These are phyloP conservation scores for Megalurothrips usitatus DNA, from an alignment of 2,888 invertebrate genomes.

Conservation along the genomic window DNA sequence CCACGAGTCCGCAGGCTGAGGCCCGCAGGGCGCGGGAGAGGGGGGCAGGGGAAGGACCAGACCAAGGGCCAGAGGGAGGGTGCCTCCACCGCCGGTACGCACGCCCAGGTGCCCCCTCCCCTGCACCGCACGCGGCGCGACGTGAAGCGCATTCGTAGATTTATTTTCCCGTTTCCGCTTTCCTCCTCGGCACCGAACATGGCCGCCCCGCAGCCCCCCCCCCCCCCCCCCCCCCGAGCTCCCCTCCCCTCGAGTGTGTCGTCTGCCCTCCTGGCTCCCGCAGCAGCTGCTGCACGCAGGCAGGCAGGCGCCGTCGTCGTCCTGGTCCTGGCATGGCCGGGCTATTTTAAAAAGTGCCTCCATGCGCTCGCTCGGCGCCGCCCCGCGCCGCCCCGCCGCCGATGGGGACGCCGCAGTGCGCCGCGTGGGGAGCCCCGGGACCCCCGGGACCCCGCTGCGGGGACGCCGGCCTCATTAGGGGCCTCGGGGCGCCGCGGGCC, in stretches of 20 bases:
- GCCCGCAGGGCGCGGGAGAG: background rate
- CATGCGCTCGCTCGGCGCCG: background rate
- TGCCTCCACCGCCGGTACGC: background rate
- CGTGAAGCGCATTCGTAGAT: background rate
- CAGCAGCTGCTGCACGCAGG: background rate
- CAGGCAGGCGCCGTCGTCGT: background rate
- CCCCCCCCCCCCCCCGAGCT: background rate
- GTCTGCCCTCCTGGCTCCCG: no score
- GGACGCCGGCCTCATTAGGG: no score
- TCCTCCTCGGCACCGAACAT: background rate
- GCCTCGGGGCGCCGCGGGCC: background rate
- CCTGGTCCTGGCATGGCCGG: background rate
- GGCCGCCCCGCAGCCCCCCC: background rate
- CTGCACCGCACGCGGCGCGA: no score
- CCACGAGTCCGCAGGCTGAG: background rate
- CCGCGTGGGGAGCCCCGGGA: background rate
- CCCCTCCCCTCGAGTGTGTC: background rate
- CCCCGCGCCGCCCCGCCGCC: background rate
- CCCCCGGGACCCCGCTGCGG: no score
- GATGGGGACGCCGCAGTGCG: background rate
- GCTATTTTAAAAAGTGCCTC: background rate
- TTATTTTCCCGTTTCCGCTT: background rate
- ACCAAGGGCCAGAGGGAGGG: background rate
- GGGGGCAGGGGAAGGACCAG: background rate
- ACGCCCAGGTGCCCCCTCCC: no score